Conservation (phyloP, 2,797 vertebrate species). For the Sebastiscus tertius region DNA sequence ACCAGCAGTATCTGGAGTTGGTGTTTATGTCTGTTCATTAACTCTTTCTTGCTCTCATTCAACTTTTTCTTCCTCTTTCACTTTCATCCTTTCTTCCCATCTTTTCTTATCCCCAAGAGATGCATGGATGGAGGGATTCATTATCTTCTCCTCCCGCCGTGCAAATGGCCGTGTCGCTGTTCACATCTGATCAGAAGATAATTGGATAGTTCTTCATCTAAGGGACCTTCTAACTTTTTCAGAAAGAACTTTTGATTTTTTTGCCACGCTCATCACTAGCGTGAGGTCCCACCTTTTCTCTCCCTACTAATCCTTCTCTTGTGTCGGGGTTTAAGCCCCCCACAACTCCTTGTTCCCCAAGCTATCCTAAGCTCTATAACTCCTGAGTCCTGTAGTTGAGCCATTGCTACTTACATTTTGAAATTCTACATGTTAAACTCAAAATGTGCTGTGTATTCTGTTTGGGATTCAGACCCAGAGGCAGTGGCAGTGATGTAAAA, state of each 20-base stretch:
- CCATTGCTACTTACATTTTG: background rate
- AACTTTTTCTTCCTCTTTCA: constrained; percentile 2
- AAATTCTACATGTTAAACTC: background rate
- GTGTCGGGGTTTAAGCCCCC: background rate
- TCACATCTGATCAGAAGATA: constrained; percentile 62
- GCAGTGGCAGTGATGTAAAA: background rate
- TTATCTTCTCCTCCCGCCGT: constrained; percentile 36
- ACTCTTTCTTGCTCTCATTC: constrained; percentile 5
- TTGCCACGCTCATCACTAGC: constrained; percentile 39
- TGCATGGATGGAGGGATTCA: constrained; percentile 51
- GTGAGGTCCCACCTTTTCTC: constrained; percentile 1
- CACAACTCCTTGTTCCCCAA: background rate
- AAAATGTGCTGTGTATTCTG: background rate
- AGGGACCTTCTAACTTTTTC: constrained; percentile 48
- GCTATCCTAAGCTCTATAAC: background rate
- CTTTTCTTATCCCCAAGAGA: background rate
- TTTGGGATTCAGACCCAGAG: background rate
- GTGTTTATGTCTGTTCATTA: constrained; percentile 29
- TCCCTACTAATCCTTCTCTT: constrained; percentile 2
- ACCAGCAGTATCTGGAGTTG: background rate
- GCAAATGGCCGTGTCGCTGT: constrained; percentile 54
- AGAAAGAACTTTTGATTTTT: constrained; percentile 33
- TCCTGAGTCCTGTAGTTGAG: background rate
- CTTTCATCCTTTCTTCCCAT: background rate
- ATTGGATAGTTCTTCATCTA: constrained; percentile 59